These are phyloP conservation scores for Platycnemis pennipes DNA, from an alignment of 2,888 invertebrate genomes.

Conservation along the genomic window DNA sequence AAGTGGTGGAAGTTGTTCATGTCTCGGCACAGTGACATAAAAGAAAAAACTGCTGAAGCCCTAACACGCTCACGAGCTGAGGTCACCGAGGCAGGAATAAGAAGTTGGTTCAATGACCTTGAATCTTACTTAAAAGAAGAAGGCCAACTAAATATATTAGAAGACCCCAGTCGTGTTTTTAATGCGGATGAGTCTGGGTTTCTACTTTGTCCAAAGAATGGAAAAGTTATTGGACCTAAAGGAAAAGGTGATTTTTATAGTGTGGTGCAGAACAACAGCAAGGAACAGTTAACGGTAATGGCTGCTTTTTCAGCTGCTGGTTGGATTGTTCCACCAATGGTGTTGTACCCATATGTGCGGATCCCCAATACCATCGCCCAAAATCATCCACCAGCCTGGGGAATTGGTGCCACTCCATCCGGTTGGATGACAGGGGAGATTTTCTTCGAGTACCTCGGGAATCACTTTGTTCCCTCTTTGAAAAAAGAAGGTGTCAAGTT, in stretches of 20 bases:
- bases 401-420: slow-evolving; percentile 76
- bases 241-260: slow-evolving; percentile 76
- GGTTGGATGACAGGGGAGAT: slow-evolving; percentile 78
- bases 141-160: slow-evolving; percentile 74
- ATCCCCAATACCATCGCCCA: slow-evolving; percentile 75
- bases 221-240: slow-evolving; percentile 73
- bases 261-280: slow-evolving; percentile 74
- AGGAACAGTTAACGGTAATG: slow-evolving; percentile 77
- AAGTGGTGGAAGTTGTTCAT: neutral
- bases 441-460: slow-evolving; percentile 77
- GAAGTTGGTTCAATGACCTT: neutral
- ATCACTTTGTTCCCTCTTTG: slow-evolving; percentile 75
- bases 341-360: slow-evolving; percentile 77
- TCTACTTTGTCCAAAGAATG: slow-evolving; percentile 75
- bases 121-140: neutral
- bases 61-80: neutral
- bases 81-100: neutral
- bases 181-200: slow-evolving; percentile 77
- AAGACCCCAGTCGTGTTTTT: slow-evolving; percentile 75
- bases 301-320: slow-evolving; percentile 77
- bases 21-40: neutral
- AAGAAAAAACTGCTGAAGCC: neutral
- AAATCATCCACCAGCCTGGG: slow-evolving; percentile 76
- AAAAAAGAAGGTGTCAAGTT: slow-evolving; percentile 69
- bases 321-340: slow-evolving; percentile 76